phyloP scores from a whole-genome alignment of 1,140 invertebrate genomes.

The Heliconius hermathena region DNA sequence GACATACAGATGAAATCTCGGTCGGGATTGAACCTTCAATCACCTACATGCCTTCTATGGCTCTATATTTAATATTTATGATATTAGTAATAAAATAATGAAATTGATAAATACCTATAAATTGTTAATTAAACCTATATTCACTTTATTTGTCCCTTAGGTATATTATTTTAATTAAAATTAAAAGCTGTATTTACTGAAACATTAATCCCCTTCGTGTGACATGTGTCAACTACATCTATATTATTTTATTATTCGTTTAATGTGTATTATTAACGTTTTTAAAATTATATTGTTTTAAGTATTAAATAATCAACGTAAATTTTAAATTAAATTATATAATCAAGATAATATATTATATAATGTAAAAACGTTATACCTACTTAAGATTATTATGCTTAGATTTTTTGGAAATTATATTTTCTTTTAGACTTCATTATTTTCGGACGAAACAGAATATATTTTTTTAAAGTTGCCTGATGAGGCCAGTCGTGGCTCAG shows the following conservation, averaged over 20 bases:
- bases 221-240: background rate
- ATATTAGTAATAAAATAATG: background rate
- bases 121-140: background rate
- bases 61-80: background rate
- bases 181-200: background rate
- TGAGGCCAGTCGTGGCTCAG: no score
- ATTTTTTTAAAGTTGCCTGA: no score
- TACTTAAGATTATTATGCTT: no score
- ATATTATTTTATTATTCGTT: background rate
- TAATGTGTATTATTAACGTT: background rate
- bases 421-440: background rate
- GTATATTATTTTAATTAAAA: background rate
- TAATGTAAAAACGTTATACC: no score
- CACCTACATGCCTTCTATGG: no score
- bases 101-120: background rate
- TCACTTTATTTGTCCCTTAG: background rate
- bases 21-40: no score
- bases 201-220: background rate
- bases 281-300: background rate
- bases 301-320: background rate
- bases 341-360: no score
- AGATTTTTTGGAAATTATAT: no score
- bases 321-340: background rate
- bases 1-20: no score
- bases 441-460: background rate